phyloP scores from a whole-genome alignment of 1,140 invertebrate genomes.

The Drosophila truncata region DNA sequence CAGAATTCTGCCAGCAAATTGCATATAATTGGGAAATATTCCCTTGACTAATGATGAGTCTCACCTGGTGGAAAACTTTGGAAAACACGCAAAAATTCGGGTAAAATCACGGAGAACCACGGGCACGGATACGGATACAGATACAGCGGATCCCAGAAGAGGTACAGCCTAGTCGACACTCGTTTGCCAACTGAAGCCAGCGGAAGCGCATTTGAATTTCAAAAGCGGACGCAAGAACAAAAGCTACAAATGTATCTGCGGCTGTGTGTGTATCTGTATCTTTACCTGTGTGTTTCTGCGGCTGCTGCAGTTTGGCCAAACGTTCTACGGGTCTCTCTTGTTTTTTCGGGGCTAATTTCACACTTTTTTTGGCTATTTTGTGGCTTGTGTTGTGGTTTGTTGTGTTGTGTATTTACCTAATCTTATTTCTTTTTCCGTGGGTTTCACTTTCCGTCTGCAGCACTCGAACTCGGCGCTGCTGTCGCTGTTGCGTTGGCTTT shows the following conservation, averaged over 20 bases:
- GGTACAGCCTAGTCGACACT: slow-evolving; percentile 83
- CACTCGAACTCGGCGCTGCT: slow-evolving; percentile 50
- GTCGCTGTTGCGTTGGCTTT: slow-evolving; percentile 65
- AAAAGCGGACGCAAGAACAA: slow-evolving; percentile 78
- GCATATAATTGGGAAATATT: slow-evolving; percentile 6
- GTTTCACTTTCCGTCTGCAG: slow-evolving; percentile 73
- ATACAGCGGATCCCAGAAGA: slow-evolving; percentile 41
- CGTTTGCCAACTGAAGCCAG: slow-evolving; percentile 79
- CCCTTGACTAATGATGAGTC: slow-evolving; percentile 2
- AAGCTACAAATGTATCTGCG: slow-evolving; percentile 57
- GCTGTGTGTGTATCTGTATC: slow-evolving; percentile 19
- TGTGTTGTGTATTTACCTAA: slow-evolving; percentile 62
- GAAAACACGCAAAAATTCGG: slow-evolving; percentile 20
- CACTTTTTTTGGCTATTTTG: slow-evolving; percentile 13
- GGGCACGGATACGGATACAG: slow-evolving; percentile 15
- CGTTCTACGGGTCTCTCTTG: slow-evolving; percentile 21
- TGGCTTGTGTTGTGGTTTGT: slow-evolving; percentile 9
- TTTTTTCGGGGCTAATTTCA: slow-evolving; percentile 32
- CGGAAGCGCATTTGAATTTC: slow-evolving; percentile 83
- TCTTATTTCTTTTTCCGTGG: slow-evolving; percentile 25
- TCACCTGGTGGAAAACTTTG: slow-evolving; percentile 22
- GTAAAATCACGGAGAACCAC: slow-evolving; percentile 20
- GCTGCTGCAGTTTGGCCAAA: slow-evolving; percentile 54
- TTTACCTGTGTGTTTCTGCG: slow-evolving; percentile 21
- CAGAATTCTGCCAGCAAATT: slow-evolving; percentile 33